Evolutionary conservation across 1,140 invertebrate genomes (phyloP).

Genomic region (Drosophila bocki): DNA sequence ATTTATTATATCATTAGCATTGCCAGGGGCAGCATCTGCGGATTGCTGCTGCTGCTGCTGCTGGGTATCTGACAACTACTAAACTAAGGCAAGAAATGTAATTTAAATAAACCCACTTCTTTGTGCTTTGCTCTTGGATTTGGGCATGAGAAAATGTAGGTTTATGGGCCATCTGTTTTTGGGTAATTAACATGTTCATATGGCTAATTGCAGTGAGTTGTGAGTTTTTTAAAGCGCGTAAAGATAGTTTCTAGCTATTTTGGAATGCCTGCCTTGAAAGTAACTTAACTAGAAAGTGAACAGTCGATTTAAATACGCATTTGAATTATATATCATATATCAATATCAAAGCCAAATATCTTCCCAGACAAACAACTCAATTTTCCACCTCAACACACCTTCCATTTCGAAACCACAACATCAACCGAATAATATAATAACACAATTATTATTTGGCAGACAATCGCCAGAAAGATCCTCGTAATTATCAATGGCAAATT

Average conservation of each 20-base stretch:
- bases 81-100: constrained; percentile 42
- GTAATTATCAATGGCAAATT: constrained; percentile 66
- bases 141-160: constrained; percentile 62
- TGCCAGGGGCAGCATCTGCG: constrained; percentile 32
- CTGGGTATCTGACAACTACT: constrained; percentile 22
- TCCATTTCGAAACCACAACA: constrained; percentile 55
- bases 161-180: constrained; percentile 70
- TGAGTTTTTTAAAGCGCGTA: constrained; percentile 19
- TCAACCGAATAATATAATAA: constrained; percentile 48
- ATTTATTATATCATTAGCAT: constrained; percentile 77
- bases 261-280: constrained; percentile 9
- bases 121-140: constrained; percentile 34
- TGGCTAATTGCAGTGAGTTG: constrained; percentile 60
- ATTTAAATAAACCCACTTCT: constrained; percentile 64
- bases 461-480: constrained; percentile 50
- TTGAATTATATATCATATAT: neutral
- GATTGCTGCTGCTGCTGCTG: constrained; percentile 6
- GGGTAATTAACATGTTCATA: constrained; percentile 69
- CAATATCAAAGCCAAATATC: constrained; percentile 11
- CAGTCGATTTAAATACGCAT: neutral
- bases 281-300: constrained; percentile 32
- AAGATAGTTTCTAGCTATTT: constrained; percentile 12
- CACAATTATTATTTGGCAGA: constrained; percentile 45
- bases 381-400: constrained; percentile 52
- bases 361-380: constrained; percentile 49